Evolutionary conservation across 1,140 invertebrate species (phyloP).

Genomic region (Battus philenor): DNA sequence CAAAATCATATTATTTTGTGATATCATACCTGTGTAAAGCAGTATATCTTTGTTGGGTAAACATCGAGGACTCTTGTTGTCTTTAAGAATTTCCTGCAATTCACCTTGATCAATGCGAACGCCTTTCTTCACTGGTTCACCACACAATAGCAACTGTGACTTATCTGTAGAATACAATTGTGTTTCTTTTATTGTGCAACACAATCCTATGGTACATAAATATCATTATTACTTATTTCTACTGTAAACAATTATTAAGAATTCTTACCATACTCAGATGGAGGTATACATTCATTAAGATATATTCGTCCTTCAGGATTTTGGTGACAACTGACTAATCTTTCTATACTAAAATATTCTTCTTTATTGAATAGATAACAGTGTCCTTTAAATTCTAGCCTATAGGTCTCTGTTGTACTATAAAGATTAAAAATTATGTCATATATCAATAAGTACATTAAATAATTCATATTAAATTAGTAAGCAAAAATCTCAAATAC

Average conservation of each 20-base stretch:
- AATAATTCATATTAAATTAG: conserved; percentile 9
- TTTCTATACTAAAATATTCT: conserved; percentile 78
- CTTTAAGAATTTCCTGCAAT: conserved; percentile 61
- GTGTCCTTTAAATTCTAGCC: conserved; percentile 76
- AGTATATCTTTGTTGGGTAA: conserved; percentile 80
- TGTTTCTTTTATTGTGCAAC: too few species aligned
- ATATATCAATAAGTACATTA: not conserved
- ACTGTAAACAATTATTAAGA: too few species aligned
- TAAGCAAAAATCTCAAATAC: conserved; percentile 50
- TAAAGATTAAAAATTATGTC: conserved; percentile 29
- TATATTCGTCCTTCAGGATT: conserved; percentile 77
- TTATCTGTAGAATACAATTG: conserved; percentile 79
- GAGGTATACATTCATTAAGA: conserved; percentile 85
- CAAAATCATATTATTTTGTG: too few species aligned
- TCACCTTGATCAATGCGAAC: conserved; percentile 68
- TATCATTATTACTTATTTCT: too few species aligned
- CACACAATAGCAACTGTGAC: conserved; percentile 84
- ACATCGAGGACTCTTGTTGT: conserved; percentile 74
- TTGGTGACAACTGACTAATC: conserved; percentile 79
- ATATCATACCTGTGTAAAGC: conserved; percentile 73
- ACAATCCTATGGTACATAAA: too few species aligned
- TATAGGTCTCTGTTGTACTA: conserved; percentile 82
- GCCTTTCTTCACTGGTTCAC: conserved; percentile 58
- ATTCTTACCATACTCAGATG: conserved; percentile 89
- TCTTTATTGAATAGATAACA: conserved; percentile 59